Conservation (phyloP, 2,797 vertebrate species). For the Echeneis naucrates region DNA sequence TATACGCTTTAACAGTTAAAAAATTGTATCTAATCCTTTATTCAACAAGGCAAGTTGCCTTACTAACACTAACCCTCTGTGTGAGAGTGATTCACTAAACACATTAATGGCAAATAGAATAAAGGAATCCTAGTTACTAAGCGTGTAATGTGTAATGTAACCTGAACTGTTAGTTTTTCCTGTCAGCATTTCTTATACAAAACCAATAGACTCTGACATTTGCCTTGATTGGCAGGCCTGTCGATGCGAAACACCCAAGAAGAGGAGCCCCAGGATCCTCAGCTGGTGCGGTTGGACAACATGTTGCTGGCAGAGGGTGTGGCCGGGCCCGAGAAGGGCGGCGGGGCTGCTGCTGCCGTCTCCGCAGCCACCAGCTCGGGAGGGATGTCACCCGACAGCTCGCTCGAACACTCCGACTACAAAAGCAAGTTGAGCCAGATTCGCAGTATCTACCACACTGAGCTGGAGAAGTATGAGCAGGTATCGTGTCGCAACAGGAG, state of each 20-base stretch:
- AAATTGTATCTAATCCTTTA: background rate
- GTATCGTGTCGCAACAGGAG: constrained; percentile 79
- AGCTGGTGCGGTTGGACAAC: constrained; percentile 94
- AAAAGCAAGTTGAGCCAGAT: constrained; percentile 96
- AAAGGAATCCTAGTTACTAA: background rate
- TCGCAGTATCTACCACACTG: constrained; percentile 95
- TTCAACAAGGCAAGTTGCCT: background rate
- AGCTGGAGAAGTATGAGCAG: constrained; percentile 98
- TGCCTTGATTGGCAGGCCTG: constrained; percentile 81
- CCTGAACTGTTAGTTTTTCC: background rate
- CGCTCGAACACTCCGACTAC: constrained; percentile 96
- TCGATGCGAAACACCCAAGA: constrained; percentile 93
- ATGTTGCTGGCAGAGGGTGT: constrained; percentile 96
- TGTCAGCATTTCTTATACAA: constrained; percentile 12
- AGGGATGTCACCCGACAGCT: constrained; percentile 92
- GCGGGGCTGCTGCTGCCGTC: constrained; percentile 90
- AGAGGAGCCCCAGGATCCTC: constrained; percentile 93
- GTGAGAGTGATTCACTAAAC: background rate
- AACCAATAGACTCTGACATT: constrained; percentile 14
- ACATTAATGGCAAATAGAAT: background rate
- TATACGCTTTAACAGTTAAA: background rate
- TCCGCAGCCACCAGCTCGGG: constrained; percentile 92
- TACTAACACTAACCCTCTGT: too few species aligned
- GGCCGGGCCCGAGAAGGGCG: constrained; percentile 93
- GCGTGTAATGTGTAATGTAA: background rate